Conservation (phyloP, 2,888 invertebrate genomes). For the Myopa tessellatipennis region DNA sequence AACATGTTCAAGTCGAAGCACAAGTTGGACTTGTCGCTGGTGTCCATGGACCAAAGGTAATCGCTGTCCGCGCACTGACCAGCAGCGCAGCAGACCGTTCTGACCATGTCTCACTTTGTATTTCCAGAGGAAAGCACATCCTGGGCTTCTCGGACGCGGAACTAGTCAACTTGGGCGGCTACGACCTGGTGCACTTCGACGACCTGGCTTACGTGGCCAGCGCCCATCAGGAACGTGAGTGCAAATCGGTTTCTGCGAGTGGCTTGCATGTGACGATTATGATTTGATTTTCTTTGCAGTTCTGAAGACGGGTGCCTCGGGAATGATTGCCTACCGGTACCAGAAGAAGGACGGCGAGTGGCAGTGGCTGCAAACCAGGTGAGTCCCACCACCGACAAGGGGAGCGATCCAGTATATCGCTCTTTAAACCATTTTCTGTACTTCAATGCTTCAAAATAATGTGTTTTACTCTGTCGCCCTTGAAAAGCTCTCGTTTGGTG, state of each 20-base stretch:
- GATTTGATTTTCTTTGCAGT: conserved; percentile 72
- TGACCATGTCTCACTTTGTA: not conserved
- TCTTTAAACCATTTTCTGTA: not conserved
- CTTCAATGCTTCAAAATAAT: not conserved
- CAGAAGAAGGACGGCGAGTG: conserved; percentile 93
- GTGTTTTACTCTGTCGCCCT: not conserved
- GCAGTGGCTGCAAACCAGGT: conserved; percentile 96
- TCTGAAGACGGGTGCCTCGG: conserved; percentile 98
- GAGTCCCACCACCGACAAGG: not conserved
- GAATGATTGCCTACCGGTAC: conserved; percentile 98
- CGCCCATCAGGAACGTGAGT: conserved; percentile 98
- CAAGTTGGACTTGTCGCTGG: conserved; percentile 94
- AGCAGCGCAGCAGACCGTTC: not conserved
- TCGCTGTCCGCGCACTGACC: not conserved
- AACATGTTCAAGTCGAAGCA: conserved; percentile 99
- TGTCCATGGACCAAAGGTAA: conserved; percentile 96
- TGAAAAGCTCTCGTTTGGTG: conserved; percentile 85
- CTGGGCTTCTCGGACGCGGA: conserved; percentile 94
- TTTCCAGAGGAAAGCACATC: conserved; percentile 87
- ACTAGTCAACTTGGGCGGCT: conserved; percentile 93
- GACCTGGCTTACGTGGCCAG: conserved; percentile 97
- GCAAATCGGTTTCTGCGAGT: not conserved
- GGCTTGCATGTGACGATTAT: not conserved
- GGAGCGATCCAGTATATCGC: not conserved
- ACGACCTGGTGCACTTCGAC: conserved; percentile 97